Conservation (phyloP, 2,888 invertebrate species). For the Loripinus fragilis region DNA sequence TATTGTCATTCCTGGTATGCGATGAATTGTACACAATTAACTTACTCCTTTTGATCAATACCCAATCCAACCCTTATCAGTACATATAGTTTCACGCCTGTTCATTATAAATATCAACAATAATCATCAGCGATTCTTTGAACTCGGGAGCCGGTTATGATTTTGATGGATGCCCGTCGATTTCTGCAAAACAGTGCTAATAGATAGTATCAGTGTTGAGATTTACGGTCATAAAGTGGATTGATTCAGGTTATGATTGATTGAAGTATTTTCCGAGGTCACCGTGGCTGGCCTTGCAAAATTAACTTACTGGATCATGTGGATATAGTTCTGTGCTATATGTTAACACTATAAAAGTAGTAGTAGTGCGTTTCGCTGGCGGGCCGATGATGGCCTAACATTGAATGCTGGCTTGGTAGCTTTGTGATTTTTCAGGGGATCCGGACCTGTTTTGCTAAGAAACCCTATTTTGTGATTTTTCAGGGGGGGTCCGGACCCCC, state of each 20-base stretch:
- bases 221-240: background rate
- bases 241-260: background rate
- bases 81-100: conserved; percentile 7
- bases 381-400: too few species aligned
- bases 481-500: too few species aligned
- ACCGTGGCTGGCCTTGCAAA: background rate
- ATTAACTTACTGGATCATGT: too few species aligned
- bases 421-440: too few species aligned
- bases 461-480: too few species aligned
- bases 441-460: too few species aligned
- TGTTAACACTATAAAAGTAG: too few species aligned
- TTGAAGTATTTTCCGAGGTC: background rate
- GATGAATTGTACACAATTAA: background rate
- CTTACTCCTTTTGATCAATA: background rate
- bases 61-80: background rate
- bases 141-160: background rate
- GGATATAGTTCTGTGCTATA: too few species aligned
- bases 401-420: too few species aligned
- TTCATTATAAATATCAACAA: conserved; percentile 15
- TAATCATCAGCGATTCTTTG: conserved; percentile 11
- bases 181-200: background rate
- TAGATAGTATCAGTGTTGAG: conserved; percentile 5
- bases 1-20: background rate
- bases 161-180: conserved; percentile 1
- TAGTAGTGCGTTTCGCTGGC: too few species aligned